Evolutionary conservation across 2,888 invertebrate genomes (phyloP).

Genomic region (Hemicrepidius hirtus): DNA sequence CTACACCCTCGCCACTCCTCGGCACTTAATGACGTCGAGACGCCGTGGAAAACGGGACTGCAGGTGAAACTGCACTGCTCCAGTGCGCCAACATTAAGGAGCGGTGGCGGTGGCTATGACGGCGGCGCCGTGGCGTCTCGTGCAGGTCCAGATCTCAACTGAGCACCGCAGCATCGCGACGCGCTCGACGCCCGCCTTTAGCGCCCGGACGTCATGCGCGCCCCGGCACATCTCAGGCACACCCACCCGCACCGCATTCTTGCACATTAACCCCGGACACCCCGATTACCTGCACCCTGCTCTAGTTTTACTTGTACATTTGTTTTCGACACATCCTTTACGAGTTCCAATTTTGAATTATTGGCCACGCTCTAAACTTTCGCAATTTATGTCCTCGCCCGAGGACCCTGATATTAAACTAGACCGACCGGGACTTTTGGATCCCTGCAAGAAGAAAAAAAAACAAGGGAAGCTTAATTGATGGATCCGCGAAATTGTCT

Average conservation of each 20-base stretch:
- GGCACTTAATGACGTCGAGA: slow-evolving; percentile 50
- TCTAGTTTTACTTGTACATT: slow-evolving; percentile 65
- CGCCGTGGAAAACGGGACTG: slow-evolving; percentile 46
- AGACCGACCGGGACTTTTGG: slow-evolving; percentile 4
- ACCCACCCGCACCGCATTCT: slow-evolving; percentile 69
- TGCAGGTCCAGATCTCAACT: slow-evolving; percentile 77
- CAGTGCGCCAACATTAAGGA: slow-evolving; percentile 39
- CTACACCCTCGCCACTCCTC: slow-evolving; percentile 53
- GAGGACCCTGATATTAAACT: slow-evolving; percentile 5
- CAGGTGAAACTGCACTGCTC: slow-evolving; percentile 48
- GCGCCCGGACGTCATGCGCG: slow-evolving; percentile 68
- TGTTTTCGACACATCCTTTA: slow-evolving; percentile 62
- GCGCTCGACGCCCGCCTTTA: slow-evolving; percentile 70
- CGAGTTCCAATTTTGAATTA: slow-evolving; percentile 54
- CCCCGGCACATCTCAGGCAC: slow-evolving; percentile 66
- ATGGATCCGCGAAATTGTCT: slow-evolving; percentile 13
- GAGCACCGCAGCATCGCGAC: slow-evolving; percentile 80
- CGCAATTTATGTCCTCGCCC: slow-evolving; percentile 44
- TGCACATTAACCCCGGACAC: slow-evolving; percentile 70
- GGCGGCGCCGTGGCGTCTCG: slow-evolving; percentile 75
- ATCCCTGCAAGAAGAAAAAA: background rate
- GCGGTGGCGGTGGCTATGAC: slow-evolving; percentile 62
- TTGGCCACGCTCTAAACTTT: slow-evolving; percentile 49
- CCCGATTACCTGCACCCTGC: slow-evolving; percentile 68
- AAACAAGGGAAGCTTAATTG: slow-evolving; percentile 5